A percentile compares a stretch with the other conserved stretches of the same genome.
phyloP scores from a whole-genome alignment of 2,113 vertebrate species.

The Callorhinus ursinus region DNA sequence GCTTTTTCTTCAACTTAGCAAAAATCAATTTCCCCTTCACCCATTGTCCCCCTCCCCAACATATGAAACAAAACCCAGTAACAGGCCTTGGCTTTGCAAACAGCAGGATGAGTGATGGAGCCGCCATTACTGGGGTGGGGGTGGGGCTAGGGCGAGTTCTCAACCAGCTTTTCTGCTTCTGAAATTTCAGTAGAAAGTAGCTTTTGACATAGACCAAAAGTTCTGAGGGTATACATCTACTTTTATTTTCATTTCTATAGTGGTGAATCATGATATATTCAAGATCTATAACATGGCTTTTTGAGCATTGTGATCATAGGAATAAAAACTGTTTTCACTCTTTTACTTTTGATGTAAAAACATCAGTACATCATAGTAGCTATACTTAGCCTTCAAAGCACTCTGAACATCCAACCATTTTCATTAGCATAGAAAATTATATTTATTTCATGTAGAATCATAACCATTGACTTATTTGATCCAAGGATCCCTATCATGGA shows the following conservation, averaged over 20 bases:
- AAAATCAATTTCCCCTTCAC: neutral
- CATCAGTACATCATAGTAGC: neutral
- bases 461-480: neutral
- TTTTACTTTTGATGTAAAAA: neutral
- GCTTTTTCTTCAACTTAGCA: neutral
- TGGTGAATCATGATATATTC: neutral
- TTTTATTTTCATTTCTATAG: slow-evolving; percentile 12
- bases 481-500: neutral
- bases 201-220: neutral
- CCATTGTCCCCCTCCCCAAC: no score
- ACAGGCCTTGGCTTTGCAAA: no score
- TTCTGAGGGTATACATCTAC: neutral
- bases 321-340: neutral
- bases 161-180: neutral
- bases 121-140: fast-evolving
- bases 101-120: fast-evolving
- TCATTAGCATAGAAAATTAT: neutral
- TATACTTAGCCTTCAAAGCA: neutral
- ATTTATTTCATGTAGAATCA: neutral
- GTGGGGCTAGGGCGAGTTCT: neutral
- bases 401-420: neutral
- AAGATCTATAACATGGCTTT: neutral
- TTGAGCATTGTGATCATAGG: neutral
- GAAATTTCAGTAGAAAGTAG: neutral
- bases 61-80: neutral